Conservation (phyloP, 2,888 invertebrate genomes). For the Lysandra coridon region DNA sequence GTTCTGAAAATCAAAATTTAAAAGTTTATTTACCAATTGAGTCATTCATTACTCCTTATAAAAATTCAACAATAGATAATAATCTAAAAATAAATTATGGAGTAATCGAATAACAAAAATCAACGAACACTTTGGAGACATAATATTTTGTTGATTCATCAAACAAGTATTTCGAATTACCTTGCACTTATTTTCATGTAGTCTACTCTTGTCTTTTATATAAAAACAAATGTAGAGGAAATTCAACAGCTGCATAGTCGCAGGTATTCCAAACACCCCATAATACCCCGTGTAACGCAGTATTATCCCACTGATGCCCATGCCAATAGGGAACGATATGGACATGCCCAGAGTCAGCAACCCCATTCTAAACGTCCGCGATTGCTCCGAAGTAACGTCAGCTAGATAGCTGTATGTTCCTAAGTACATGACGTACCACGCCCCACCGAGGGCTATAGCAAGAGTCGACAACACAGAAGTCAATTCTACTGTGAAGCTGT, state of each 20-base stretch:
- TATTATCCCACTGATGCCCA: constrained; percentile 68
- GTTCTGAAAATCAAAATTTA: constrained; percentile 50
- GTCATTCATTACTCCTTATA: too few species aligned
- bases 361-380: constrained; percentile 81
- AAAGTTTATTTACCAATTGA: background rate
- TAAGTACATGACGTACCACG: constrained; percentile 80
- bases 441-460: constrained; percentile 75
- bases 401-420: constrained; percentile 82
- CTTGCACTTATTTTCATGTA: constrained; percentile 66
- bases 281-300: constrained; percentile 71
- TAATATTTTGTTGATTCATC: background rate
- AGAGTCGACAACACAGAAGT: constrained; percentile 77
- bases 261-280: constrained; percentile 72
- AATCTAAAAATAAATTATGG: background rate
- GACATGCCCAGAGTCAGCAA: constrained; percentile 73
- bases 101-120: background rate
- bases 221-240: constrained; percentile 69
- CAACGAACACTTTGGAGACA: too few species aligned
- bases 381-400: constrained; percentile 79
- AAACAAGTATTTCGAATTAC: constrained; percentile 43
- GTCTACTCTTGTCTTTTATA: constrained; percentile 66
- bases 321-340: constrained; percentile 69
- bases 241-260: constrained; percentile 63
- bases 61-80: background rate
- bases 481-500: constrained; percentile 75